These are phyloP conservation scores for Ormyrus nitidulus DNA, from an alignment of 2,888 invertebrate species.

Conservation along the genomic window DNA sequence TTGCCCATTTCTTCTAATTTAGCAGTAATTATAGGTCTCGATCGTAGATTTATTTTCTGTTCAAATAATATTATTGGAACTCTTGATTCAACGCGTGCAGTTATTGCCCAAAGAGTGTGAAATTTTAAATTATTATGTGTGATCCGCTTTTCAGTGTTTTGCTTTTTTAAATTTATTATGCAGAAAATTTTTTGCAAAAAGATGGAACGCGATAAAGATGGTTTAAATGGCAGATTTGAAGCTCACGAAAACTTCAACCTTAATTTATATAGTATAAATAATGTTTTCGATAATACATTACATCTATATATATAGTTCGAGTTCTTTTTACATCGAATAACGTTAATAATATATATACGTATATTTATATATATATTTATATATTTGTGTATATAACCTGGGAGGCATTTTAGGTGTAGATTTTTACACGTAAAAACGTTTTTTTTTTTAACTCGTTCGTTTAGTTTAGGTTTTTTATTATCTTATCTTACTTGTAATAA, in stretches of 20 bases:
- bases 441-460: constrained; percentile 59
- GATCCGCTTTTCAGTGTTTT: not conserved
- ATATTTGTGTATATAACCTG: constrained; percentile 56
- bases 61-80: no score
- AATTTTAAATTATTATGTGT: not conserved
- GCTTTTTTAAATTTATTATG: not conserved
- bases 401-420: constrained; percentile 66
- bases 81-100: no score
- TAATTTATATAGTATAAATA: constrained; percentile 46
- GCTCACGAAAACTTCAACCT: constrained; percentile 30
- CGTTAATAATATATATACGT: constrained; percentile 53
- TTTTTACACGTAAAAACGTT: constrained; percentile 65
- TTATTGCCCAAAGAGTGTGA: not conserved
- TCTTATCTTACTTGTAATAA: constrained; percentile 42
- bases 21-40: no score
- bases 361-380: constrained; percentile 38
- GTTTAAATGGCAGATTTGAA: constrained; percentile 43
- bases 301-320: constrained; percentile 40
- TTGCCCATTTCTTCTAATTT: not conserved
- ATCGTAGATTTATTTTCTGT: no score
- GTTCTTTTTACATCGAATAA: constrained; percentile 56
- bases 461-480: constrained; percentile 41
- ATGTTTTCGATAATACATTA: constrained; percentile 43
- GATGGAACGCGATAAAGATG: not conserved
- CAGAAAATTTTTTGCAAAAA: no score